A percentile compares a stretch with the other conserved stretches of the same genome.
phyloP scores from a whole-genome alignment of 2,888 invertebrate genomes.

The Tachina grossa region DNA sequence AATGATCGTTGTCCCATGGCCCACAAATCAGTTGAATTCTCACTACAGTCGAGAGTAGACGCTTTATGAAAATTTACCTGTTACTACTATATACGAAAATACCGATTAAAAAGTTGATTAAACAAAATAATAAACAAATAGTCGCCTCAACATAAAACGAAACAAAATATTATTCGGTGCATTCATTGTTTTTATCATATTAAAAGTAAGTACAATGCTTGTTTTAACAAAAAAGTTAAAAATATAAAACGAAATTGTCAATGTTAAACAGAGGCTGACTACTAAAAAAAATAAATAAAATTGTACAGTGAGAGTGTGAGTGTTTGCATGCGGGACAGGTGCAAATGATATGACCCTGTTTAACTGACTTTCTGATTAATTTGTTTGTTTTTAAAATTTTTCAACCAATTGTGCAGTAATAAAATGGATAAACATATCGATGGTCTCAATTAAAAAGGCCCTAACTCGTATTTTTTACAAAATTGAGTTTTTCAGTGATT shows the following conservation, averaged over 20 bases:
- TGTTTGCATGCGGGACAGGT: conserved; percentile 9
- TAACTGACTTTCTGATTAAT: conserved; percentile 1
- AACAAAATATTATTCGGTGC: conserved; percentile 10
- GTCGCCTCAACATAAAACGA: not conserved
- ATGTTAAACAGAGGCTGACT: not conserved
- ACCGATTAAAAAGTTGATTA: conserved; percentile 40
- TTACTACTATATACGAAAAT: conserved; percentile 18
- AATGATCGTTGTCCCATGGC: conserved; percentile 74
- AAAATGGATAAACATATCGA: not conserved
- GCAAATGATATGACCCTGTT: conserved; percentile 26
- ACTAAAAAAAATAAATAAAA: conserved; percentile 6
- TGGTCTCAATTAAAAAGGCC: too few species aligned
- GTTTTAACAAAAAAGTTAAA: conserved; percentile 17
- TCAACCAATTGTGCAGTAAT: conserved; percentile 2
- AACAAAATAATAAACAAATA: conserved; percentile 27
- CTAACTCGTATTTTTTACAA: too few species aligned
- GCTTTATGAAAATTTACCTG: conserved; percentile 43
- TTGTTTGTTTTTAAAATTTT: not conserved
- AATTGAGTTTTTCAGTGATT: too few species aligned
- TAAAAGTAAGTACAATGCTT: conserved; percentile 33
- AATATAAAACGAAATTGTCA: not conserved
- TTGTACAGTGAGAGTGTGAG: not conserved
- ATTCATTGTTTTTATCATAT: conserved; percentile 13
- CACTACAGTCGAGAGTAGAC: conserved; percentile 76
- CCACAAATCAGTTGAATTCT: conserved; percentile 77